Evolutionary conservation across 2,113 vertebrate genomes (phyloP).

Genomic region (Castor canadensis): DNA sequence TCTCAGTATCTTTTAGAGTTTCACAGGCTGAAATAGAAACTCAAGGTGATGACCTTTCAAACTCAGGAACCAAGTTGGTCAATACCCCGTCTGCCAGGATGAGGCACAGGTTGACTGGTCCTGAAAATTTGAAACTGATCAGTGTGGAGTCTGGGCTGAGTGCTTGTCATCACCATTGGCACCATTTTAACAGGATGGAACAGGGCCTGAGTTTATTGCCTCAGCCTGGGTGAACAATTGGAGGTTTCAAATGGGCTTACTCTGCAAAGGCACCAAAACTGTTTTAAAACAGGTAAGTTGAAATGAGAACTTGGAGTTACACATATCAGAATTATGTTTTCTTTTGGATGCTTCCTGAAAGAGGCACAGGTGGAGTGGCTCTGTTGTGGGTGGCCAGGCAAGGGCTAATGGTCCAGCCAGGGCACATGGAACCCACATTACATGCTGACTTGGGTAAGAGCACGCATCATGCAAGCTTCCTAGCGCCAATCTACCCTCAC

Average conservation of each 20-base stretch:
- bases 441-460: neutral
- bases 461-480: neutral
- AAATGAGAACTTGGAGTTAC: neutral
- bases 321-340: neutral
- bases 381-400: no score
- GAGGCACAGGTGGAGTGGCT: neutral
- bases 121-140: accelerated
- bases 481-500: neutral
- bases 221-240: neutral
- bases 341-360: neutral
- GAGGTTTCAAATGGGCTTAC: neutral
- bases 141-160: neutral
- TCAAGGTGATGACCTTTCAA: neutral
- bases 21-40: conserved; percentile 27
- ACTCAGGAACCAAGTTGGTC: neutral
- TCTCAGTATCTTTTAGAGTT: conserved; percentile 2
- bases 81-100: accelerated
- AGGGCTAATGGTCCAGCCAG: neutral
- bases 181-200: neutral
- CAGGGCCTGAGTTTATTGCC: neutral
- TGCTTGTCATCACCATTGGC: neutral
- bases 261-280: neutral
- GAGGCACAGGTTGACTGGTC: neutral
- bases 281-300: neutral
- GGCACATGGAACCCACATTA: no score